Evolutionary conservation across 2,113 vertebrate species (phyloP).

Genomic region (Bubo bubo): DNA sequence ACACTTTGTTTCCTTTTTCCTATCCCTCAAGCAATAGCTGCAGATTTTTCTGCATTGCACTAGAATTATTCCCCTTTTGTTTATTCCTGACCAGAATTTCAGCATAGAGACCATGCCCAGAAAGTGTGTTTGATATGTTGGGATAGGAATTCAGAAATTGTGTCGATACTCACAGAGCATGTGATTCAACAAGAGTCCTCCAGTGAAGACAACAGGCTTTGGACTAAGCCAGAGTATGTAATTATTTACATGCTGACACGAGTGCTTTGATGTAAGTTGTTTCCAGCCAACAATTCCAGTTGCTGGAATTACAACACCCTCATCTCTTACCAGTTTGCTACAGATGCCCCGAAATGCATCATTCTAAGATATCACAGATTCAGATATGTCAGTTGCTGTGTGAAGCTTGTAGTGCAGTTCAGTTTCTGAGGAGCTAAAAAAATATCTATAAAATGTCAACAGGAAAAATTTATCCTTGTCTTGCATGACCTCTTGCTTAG

Average conservation of each 20-base stretch:
- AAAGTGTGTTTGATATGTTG: background rate
- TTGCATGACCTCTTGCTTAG: background rate
- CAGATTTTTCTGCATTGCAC: background rate
- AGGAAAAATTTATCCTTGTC: background rate
- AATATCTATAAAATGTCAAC: background rate
- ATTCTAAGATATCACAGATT: background rate
- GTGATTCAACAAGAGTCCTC: background rate
- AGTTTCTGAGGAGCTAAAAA: background rate
- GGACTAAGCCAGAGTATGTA: background rate
- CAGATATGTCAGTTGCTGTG: background rate
- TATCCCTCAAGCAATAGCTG: background rate
- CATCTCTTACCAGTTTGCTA: background rate
- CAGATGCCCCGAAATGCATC: background rate
- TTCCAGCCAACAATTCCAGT: background rate
- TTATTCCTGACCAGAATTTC: background rate
- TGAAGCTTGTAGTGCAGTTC: background rate
- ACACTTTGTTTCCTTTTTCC: background rate
- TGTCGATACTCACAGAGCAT: background rate
- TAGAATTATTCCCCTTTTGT: background rate
- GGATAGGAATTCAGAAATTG: background rate
- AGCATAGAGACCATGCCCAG: background rate
- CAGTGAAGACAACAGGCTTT: background rate
- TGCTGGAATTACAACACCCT: background rate
- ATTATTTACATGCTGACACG: background rate
- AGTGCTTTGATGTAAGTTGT: background rate